Evolutionary conservation across 2,797 vertebrate genomes (phyloP), one percentile per base, ranked within the genome.

Genomic region (Pseudomugil tenellus): DNA sequence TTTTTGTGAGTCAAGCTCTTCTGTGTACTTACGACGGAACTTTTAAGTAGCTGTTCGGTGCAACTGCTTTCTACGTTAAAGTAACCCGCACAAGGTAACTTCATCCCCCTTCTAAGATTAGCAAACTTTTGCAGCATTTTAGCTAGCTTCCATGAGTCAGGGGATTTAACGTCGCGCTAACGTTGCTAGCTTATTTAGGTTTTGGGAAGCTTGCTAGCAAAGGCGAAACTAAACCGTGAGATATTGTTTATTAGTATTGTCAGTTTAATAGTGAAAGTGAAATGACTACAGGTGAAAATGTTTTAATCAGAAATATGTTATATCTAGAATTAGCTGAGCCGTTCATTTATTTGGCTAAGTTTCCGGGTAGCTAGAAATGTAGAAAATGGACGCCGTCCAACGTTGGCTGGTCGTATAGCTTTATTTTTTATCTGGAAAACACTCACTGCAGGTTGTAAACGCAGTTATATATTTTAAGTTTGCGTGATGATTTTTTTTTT

Each of bases 91-190:
- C 1, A 41, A 3, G 19, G 4, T 7, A 3, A n/a, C 7, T n/a
- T 43, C 8, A n/a, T n/a, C 13, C 54, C 13, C 7, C 29, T 31
- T 29, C 19, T 48, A 14, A 1, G 11, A 34, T 4, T 3, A n/a
- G 25, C 25, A 32, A 75, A 64, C 55, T 81, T 89, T 78, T n/a
- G 0, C 12, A 2, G n/a, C 39, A 46, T 19, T 67, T 79, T 57
- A 10, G 72, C 81, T 61, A 39, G 74, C 77, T 58, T 28, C 34
- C 59, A 19, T 51, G 29, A 25, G 25, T 57, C 9, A 7, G 6
- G 5, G 7, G 32, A 14, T 35, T 2, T 17, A 58, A 74, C 77
- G 82, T 70, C 19, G 9, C 2, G 61, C 59, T 16, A 76, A 51
- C 76, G 68, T 58, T 7, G 1, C 19, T 76, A 77, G 83, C 66